Evolutionary conservation across 2,113 vertebrate species (phyloP).

Genomic region (Dasyurus viverrinus): DNA sequence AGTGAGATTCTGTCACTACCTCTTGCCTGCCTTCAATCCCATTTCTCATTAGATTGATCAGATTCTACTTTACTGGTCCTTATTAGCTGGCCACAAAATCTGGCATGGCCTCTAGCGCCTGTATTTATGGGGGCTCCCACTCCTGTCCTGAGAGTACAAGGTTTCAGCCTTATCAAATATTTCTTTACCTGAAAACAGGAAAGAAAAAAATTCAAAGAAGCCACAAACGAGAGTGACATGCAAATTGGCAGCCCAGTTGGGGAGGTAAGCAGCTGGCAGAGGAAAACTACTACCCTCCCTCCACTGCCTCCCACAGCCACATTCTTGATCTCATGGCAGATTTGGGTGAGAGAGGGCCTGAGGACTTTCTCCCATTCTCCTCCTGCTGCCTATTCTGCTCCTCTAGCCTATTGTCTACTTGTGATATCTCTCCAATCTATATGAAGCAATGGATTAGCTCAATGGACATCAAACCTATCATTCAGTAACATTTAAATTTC

Average conservation of each 20-base stretch:
- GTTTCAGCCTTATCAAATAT: background rate
- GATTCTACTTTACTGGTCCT: background rate
- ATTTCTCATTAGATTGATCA: background rate
- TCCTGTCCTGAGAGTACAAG: background rate
- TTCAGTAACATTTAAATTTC: too few relatives aligned
- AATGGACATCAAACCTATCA: background rate
- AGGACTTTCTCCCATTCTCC: background rate
- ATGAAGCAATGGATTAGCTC: background rate
- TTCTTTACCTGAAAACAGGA: background rate
- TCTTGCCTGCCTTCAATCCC: background rate
- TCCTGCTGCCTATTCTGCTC: background rate
- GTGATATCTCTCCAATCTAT: background rate
- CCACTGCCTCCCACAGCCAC: background rate
- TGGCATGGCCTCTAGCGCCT: background rate
- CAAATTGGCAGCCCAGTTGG: background rate
- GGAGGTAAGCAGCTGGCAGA: background rate
- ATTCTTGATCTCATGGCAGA: background rate
- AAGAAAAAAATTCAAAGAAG: background rate
- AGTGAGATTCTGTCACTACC: background rate
- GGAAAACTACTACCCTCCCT: background rate
- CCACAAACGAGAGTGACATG: background rate
- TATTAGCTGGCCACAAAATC: background rate
- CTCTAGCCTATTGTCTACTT: background rate
- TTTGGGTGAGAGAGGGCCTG: background rate
- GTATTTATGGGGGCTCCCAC: background rate